These are phyloP conservation scores for Botrylloides violaceus DNA, from an alignment of 23 tunicate species.

Conservation along the genomic window DNA sequence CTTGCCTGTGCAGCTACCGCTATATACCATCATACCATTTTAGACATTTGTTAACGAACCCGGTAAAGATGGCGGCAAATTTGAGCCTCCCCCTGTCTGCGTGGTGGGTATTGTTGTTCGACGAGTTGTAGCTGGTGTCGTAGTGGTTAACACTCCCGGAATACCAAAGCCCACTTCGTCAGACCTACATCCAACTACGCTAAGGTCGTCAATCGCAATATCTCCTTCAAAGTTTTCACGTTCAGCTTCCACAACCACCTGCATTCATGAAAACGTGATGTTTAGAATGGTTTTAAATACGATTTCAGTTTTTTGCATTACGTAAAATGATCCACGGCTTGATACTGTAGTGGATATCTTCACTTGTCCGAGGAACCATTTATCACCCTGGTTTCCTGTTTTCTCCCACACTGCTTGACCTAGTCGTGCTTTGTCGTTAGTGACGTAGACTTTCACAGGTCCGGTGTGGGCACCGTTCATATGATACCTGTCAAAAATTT, in stretches of 20 bases:
- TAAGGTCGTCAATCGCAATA: conserved; percentile 69
- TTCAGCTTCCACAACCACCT: conserved; percentile 79
- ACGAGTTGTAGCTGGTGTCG: conserved; percentile 9
- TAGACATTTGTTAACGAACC: too few species aligned
- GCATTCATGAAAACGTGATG: not conserved
- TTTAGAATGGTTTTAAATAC: not conserved
- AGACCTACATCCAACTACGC: conserved; percentile 40
- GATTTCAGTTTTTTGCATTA: not conserved
- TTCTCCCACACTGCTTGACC: conserved; percentile 40
- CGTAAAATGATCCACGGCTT: not conserved
- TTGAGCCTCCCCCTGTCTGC: too few species aligned
- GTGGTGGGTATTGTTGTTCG: conserved; percentile 2
- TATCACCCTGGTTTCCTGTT: conserved; percentile 44
- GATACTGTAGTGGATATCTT: conserved; percentile 15
- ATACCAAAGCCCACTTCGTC: not conserved
- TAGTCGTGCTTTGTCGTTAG: not conserved
- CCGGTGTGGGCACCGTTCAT: conserved; percentile 69
- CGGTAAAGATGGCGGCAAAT: too few species aligned
- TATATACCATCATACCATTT: too few species aligned
- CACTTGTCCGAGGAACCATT: conserved; percentile 45
- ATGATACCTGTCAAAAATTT: conserved; percentile 45
- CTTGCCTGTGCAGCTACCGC: too few species aligned
- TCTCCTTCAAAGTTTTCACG: conserved; percentile 63
- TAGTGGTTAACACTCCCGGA: not conserved
- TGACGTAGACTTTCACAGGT: conserved; percentile 42